Base-by-base conservation (phyloP, 2,797 vertebrate genomes). In the Hozukius guyotensis region DNA sequence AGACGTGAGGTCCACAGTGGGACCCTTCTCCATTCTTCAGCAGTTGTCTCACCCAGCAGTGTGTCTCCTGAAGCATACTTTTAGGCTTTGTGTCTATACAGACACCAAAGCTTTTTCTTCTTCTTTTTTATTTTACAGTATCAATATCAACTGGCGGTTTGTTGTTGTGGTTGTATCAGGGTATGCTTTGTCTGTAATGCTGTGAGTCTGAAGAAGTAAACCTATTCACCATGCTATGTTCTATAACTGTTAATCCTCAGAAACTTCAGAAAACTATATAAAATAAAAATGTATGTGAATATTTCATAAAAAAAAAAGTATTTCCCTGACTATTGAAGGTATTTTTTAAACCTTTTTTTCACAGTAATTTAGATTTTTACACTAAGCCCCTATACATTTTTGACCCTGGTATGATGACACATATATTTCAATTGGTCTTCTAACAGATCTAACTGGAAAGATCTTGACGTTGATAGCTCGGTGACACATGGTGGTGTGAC, bases 401-500 rank as follows among this genome's bases (percentile, higher is more conserved):
- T 64, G 8, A 38, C 13, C 6, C 12, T 20, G 7, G 4, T 49
- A 4, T 29, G 36, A 78, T 69, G 9, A 55, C 31, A 60, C 3
- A 31, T 57, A 9, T 57, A 42, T 25, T 65, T 72, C 46, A 14
- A 72, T 16, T 36, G 9, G 7, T 8, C 6, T 49, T 42, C 10
- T n/a, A 32, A 67, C 34, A 59, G 14, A 22, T 64, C 6, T 27
- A 25, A 49, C 9, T 25, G 5, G 4, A 61, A 16, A 32, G 53
- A n/a, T 63, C 5, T 42, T 29, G n/a, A 25, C 5, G 2, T 32
- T 27, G 3, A 53, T 6, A 29, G n/a, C 57, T 14, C 6, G 20
- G 57, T 55, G 72, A 78, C 22, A 61, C 53, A 24, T 69, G 34
- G 46, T 49, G 63, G 49, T 64, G 67, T 46, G 9, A 1, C 24